Evolutionary conservation across 2,113 vertebrate genomes (phyloP), one percentile per base, ranked within the genome.

Genomic region (Chloebia gouldiae): DNA sequence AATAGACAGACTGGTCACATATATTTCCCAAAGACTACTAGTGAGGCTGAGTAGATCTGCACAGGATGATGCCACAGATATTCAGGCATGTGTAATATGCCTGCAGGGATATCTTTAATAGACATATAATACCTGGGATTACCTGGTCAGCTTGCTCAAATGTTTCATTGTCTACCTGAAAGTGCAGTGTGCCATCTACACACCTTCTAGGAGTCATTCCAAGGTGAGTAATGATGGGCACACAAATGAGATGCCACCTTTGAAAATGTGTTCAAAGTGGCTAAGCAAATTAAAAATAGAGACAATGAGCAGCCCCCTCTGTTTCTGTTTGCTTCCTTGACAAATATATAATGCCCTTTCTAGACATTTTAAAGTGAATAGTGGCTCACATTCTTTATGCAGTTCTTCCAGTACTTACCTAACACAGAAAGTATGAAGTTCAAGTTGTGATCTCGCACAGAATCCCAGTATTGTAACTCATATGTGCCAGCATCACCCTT

Each of bases 401-500:
- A 30, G 20, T 63, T 92, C 59, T 86, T 73, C 45, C 13, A 49
- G 40, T 78, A 94, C 93, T 95, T 93, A 95, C 94, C 54, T 33
- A 89, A 63, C 14, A 96, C 93, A 63, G 0, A 0, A 50, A 96
- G 86, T 9, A 0, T 0, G 2, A 86, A 93, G 7, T 2, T 11
- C 16, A 66, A 68, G 3, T 2, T 0, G 14, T 0, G 28, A 15
- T 17, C 40, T 7, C 4, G 0, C 25, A 0, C 0, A 73, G 6
- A 57, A 92, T 15, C 9, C 7, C 44, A 0, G 28, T 39, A 72
- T 1, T 28, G 3, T 27, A 93, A 70, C 6, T 12, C 1, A 0
- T 96, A 96, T 3, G 0, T 1, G 13, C 63, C 96, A 61, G 28
- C 0, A 56, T 96, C 94, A 39, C 1, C 24, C 3, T 15, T 7